Base-by-base conservation (phyloP, 35 echinoderm and acorn worm genomes). In the Apostichopus parvimensis region DNA sequence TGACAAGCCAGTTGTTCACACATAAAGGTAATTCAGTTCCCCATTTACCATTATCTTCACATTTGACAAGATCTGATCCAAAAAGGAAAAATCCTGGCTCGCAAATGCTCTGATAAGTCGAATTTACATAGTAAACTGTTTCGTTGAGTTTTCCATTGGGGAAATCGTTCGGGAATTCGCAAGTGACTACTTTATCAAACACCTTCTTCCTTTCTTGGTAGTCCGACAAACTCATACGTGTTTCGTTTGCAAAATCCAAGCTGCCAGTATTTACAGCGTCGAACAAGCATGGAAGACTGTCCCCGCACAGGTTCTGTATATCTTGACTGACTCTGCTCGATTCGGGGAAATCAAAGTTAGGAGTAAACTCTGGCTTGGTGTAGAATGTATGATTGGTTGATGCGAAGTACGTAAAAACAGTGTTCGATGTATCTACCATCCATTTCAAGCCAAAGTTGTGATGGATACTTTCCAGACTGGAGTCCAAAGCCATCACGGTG, bases 241-340 rank as follows among this genome's bases (percentile, higher is more conserved):
- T 87, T 66, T 66, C 14, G 25, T 87, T 87, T 34, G 85, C 85
- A 87, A 87, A 87, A 4, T 14, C 25, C n/a, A 87, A 45, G n/a
- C 85, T 87, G n/a, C 85, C 85, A 5, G 85, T 87, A 15, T 57
- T 61, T 9, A 87, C 58, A 57, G 85, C 85, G 58, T 87, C 85
- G 17, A 66, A 87, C 26, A 87, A 45, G 56, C 85, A 87, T 87
- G 57, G 85, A 45, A 64, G 5, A 66, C 4, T 58, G 15, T 71
- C 23, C 18, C 85, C 85, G 13, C 85, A 87, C 0, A 87, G 64
- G n/a, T 57, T 59, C 13, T 15, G 28, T 23, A 61, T 64, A 25
- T 65, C 85, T 10, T 71, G 53, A 6, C 64, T 71, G 4, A 87
- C 9, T 9, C 56, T 20, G 25, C n/a, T 71, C 12, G 7, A 8